phyloP scores from a whole-genome alignment of 2,888 invertebrate species.

The Dasysyrphus tricinctus region DNA sequence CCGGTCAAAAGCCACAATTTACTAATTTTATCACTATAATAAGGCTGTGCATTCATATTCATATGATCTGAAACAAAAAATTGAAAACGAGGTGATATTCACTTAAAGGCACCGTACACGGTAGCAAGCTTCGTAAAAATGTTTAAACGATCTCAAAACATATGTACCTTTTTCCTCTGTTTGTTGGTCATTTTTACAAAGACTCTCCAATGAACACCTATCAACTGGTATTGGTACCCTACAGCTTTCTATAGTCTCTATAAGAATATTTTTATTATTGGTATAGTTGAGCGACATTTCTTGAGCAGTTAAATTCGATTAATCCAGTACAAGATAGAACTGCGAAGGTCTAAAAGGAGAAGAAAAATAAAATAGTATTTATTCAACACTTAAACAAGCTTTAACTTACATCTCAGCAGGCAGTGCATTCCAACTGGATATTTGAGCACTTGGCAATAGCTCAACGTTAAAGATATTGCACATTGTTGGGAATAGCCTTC shows the following conservation, averaged over 20 bases:
- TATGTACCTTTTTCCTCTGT: conserved; percentile 79
- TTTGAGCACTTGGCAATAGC: too few relatives aligned
- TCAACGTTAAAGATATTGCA: too few relatives aligned
- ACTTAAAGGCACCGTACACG: too few relatives aligned
- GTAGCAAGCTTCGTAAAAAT: too few relatives aligned
- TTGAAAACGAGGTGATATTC: too few relatives aligned
- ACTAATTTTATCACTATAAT: conserved; percentile 83
- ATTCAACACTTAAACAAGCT: too few relatives aligned
- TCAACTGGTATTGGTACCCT: conserved; percentile 95
- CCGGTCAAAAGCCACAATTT: too few relatives aligned
- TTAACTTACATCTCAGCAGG: too few relatives aligned
- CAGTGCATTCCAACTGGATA: too few relatives aligned
- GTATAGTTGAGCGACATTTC: conserved; percentile 97
- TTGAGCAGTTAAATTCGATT: conserved; percentile 94
- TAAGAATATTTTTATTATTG: conserved; percentile 91
- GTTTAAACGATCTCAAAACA: background rate
- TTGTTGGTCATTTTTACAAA: conserved; percentile 80
- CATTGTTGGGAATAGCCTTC: too few relatives aligned
- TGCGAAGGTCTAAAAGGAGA: too few relatives aligned
- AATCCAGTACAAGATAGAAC: conserved; percentile 95
- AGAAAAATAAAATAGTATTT: too few relatives aligned
- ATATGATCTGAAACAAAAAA: conserved; percentile 29
- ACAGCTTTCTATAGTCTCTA: conserved; percentile 95
- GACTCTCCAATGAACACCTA: conserved; percentile 91
- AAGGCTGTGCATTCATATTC: conserved; percentile 74